A percentile compares a stretch with the other conserved stretches of the same genome.
These are phyloP conservation scores for Lepidocyrtoides sp. DNA, from an alignment of 2,888 invertebrate species.

Conservation along the genomic window DNA sequence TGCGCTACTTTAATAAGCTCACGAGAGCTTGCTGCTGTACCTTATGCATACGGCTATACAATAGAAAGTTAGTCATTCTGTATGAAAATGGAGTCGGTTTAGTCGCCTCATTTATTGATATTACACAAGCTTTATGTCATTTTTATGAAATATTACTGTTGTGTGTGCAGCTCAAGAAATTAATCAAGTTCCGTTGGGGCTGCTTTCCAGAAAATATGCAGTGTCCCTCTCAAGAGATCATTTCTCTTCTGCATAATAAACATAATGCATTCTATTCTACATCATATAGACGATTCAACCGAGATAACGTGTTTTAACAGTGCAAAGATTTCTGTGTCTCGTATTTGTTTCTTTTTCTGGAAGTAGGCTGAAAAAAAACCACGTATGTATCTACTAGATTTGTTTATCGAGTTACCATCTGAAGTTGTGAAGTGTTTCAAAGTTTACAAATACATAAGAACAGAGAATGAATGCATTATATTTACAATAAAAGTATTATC, in stretches of 20 bases:
- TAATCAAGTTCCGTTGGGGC: slow-evolving; percentile 1
- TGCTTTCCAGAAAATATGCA: neutral
- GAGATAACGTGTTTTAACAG: neutral
- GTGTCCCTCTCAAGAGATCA: neutral
- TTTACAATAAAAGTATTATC: neutral
- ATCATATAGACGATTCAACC: neutral
- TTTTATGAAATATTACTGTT: slow-evolving; percentile 28
- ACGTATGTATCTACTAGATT: neutral
- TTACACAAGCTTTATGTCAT: slow-evolving; percentile 14
- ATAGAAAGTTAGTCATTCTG: neutral
- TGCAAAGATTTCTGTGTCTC: neutral
- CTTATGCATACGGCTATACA: neutral
- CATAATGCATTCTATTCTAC: neutral
- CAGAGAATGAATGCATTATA: neutral
- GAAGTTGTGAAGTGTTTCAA: neutral
- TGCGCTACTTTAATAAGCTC: neutral
- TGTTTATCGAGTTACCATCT: neutral
- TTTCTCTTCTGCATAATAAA: slow-evolving; percentile 23
- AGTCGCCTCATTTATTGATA: slow-evolving; percentile 23
- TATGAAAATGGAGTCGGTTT: neutral
- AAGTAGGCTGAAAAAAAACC: too few relatives aligned
- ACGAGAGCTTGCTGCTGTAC: neutral
- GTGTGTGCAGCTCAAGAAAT: neutral
- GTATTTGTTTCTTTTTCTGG: neutral
- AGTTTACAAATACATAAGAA: neutral